These are phyloP conservation scores for Dicrostonyx torquatus DNA, from an alignment of 2,797 vertebrate species.

Conservation along the genomic window DNA sequence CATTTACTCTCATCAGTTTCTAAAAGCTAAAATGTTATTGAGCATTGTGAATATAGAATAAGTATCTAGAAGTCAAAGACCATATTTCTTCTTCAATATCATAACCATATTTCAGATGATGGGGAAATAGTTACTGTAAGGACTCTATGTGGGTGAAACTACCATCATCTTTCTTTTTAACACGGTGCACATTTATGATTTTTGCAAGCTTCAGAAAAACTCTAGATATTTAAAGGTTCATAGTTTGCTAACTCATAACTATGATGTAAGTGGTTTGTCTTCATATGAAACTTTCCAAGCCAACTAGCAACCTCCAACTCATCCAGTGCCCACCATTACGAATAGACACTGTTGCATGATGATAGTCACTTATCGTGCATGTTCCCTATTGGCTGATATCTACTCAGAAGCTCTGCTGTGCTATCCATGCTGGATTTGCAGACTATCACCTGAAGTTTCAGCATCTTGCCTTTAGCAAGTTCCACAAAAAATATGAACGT, in stretches of 20 bases:
- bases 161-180: neutral
- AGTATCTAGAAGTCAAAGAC: neutral
- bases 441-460: neutral
- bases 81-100: neutral
- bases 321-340: neutral
- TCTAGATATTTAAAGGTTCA: neutral
- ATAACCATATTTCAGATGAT: neutral
- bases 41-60: neutral
- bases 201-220: neutral
- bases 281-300: neutral
- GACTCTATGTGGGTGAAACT: neutral
- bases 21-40: neutral
- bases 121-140: neutral
- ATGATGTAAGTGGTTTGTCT: neutral
- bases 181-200: conserved; percentile 1
- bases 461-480: neutral
- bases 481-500: neutral
- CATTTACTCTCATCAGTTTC: neutral
- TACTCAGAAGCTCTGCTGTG: neutral
- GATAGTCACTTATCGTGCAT: neutral
- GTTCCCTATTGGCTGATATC: neutral
- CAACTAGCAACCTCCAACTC: neutral
- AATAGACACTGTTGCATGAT: neutral
- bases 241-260: neutral
- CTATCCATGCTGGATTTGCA: neutral